Conservation (phyloP, 2,888 invertebrate species). For the Hydrotaea cyrtoneurina region DNA sequence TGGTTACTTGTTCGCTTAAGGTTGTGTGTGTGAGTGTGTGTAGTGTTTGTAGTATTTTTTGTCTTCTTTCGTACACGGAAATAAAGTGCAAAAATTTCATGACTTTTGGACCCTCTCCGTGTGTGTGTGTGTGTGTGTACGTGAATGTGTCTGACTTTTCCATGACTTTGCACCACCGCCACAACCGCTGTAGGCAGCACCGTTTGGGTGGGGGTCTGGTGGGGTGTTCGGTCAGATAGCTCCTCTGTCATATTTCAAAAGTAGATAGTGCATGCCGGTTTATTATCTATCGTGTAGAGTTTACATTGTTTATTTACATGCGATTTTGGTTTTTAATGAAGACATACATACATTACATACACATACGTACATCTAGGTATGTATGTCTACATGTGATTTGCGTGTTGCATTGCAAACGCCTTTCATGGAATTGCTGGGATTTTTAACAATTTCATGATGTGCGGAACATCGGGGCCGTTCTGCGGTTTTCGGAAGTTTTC, state of each 20-base stretch:
- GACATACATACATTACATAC: neutral
- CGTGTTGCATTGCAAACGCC: neutral
- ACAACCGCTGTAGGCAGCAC: neutral
- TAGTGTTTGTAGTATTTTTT: constrained; percentile 33
- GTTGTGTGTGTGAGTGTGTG: neutral
- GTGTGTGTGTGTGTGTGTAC: neutral
- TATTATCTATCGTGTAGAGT: constrained; percentile 13
- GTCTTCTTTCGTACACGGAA: constrained; percentile 55
- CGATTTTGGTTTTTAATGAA: neutral
- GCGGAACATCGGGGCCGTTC: neutral
- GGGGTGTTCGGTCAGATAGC: neutral
- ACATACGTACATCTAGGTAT: neutral
- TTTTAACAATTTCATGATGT: neutral
- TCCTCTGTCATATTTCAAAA: constrained; percentile 3
- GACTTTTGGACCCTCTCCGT: constrained; percentile 59
- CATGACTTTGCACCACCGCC: constrained; percentile 47
- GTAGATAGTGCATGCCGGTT: neutral
- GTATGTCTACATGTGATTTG: neutral
- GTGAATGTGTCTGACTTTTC: constrained; percentile 47
- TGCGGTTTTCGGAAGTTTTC: neutral
- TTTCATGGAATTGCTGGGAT: neutral
- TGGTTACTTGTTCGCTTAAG: neutral
- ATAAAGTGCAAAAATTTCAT: constrained; percentile 61
- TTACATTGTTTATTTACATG: constrained; percentile 24
- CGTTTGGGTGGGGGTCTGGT: neutral